phyloP scores from a whole-genome alignment of 2,113 vertebrate genomes.

The Tetrax tetrax region DNA sequence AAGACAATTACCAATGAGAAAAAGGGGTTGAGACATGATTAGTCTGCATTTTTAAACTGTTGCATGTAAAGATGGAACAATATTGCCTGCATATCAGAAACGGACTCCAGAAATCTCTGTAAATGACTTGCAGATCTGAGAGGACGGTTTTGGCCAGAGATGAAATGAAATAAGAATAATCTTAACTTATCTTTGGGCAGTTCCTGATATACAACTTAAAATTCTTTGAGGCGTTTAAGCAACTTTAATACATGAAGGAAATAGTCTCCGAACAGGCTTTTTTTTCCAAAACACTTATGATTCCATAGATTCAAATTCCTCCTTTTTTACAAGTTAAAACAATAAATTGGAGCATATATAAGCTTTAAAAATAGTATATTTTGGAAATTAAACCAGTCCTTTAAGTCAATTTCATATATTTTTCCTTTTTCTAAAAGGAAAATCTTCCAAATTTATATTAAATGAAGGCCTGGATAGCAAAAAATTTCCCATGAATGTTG shows the following conservation, averaged over 20 bases:
- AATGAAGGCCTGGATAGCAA: background rate
- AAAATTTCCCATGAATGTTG: background rate
- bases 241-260: constrained; percentile 31
- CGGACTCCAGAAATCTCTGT: background rate
- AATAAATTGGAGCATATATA: constrained; percentile 60
- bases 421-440: constrained; percentile 2
- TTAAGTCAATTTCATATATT: constrained; percentile 19
- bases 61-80: background rate
- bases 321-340: constrained; percentile 54
- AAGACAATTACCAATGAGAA: background rate
- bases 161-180: background rate
- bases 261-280: background rate
- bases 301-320: constrained; percentile 47
- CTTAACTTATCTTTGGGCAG: background rate
- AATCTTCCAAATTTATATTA: constrained; percentile 50
- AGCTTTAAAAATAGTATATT: constrained; percentile 57
- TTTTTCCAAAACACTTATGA: constrained; percentile 49
- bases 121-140: background rate
- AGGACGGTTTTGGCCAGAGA: background rate
- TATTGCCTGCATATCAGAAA: background rate
- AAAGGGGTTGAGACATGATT: background rate
- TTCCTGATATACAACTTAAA: constrained; percentile 4
- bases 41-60: background rate
- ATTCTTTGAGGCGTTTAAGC: constrained; percentile 23
- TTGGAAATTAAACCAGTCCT: constrained; percentile 6